These are phyloP conservation scores for Eilema caniola DNA, from an alignment of 2,888 invertebrate species.

Conservation along the genomic window DNA sequence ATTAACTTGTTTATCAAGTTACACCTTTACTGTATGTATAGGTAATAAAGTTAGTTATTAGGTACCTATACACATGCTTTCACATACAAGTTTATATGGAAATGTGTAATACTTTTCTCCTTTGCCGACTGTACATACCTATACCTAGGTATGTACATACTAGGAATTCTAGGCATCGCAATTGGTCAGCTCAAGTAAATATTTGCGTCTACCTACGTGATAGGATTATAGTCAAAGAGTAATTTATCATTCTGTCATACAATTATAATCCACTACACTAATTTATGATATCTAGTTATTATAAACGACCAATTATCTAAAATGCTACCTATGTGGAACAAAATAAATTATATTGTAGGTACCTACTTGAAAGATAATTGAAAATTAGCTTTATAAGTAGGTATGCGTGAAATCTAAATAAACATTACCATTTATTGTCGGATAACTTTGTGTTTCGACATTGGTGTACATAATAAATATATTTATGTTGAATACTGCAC, in stretches of 20 bases:
- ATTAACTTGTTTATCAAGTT: too few species aligned
- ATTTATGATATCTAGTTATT: constrained; percentile 1
- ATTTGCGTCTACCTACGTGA: background rate
- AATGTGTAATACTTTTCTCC: too few species aligned
- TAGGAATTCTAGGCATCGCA: background rate
- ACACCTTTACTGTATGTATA: too few species aligned
- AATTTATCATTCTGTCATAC: constrained; percentile 1
- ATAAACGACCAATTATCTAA: constrained; percentile 7
- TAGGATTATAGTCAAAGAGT: background rate
- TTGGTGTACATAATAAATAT: background rate
- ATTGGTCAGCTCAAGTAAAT: background rate
- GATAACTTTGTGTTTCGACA: background rate
- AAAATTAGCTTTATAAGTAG: background rate
- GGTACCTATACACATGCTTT: too few species aligned
- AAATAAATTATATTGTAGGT: constrained; percentile 1
- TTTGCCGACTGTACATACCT: too few species aligned
- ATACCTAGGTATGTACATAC: too few species aligned
- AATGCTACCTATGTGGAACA: background rate
- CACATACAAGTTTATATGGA: too few species aligned
- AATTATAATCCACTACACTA: background rate
- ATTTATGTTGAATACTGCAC: background rate
- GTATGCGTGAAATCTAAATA: background rate
- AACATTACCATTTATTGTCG: background rate
- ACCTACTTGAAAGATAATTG: constrained; percentile 4
- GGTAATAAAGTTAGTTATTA: too few species aligned